A percentile compares a stretch with the other conserved stretches of the same genome.
These are phyloP conservation scores for Cryptophagus acutangulus DNA, from an alignment of 2,888 invertebrate genomes.

Conservation along the genomic window DNA sequence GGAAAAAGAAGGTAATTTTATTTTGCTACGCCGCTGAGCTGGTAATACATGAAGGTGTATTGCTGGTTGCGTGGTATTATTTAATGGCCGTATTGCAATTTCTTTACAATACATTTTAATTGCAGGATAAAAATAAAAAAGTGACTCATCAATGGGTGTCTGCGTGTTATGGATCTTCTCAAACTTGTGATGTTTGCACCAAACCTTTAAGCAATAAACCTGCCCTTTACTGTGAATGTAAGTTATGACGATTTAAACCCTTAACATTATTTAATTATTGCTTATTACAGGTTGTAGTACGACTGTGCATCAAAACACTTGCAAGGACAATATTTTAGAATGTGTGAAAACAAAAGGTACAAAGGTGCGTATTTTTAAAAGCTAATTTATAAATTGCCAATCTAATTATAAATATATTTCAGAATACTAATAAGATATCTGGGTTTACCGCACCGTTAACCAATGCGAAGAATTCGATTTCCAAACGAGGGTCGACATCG, in stretches of 20 bases:
- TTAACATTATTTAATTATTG: slow-evolving; percentile 9
- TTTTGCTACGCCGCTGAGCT: too few relatives aligned
- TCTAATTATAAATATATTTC: slow-evolving; percentile 20
- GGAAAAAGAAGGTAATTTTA: slow-evolving; percentile 88
- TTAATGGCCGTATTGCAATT: too few relatives aligned
- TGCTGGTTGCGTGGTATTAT: too few relatives aligned
- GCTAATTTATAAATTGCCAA: slow-evolving; percentile 10
- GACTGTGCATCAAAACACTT: slow-evolving; percentile 80
- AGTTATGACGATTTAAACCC: slow-evolving; percentile 39
- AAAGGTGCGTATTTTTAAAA: slow-evolving; percentile 49
- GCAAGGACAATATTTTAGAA: slow-evolving; percentile 82
- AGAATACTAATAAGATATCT: slow-evolving; percentile 45
- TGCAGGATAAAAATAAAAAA: slow-evolving; percentile 71
- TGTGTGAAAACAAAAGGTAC: slow-evolving; percentile 70
- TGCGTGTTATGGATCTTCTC: slow-evolving; percentile 59
- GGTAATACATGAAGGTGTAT: too few relatives aligned
- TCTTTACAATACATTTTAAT: slow-evolving; percentile 19
- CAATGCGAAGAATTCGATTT: slow-evolving; percentile 42
- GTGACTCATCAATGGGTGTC: slow-evolving; percentile 71
- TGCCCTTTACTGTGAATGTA: slow-evolving; percentile 80
- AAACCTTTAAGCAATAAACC: slow-evolving; percentile 75
- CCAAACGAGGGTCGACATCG: slow-evolving; percentile 44
- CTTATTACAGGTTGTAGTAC: slow-evolving; percentile 70
- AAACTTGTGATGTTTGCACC: slow-evolving; percentile 72
- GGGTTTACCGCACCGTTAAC: slow-evolving; percentile 43